A percentile compares a stretch with the other conserved stretches of the same genome.
phyloP scores from a whole-genome alignment of 2,113 vertebrate species.

The Elachura formosa region DNA sequence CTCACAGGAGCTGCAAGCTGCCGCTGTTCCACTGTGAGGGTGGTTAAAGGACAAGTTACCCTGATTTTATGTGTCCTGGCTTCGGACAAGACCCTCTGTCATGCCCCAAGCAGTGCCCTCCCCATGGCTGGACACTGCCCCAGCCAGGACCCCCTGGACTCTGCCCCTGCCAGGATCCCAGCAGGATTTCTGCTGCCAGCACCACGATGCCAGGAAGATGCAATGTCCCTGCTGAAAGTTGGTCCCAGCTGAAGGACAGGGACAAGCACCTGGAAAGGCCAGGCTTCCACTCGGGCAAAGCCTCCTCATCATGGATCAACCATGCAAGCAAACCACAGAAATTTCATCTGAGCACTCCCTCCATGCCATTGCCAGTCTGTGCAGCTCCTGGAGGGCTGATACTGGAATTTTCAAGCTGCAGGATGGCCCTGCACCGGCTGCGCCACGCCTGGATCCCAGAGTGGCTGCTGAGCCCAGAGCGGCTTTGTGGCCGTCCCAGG shows the following conservation, averaged over 20 bases:
- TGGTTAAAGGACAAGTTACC: background rate
- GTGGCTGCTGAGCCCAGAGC: background rate
- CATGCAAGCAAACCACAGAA: background rate
- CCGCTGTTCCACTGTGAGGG: background rate
- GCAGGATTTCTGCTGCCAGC: background rate
- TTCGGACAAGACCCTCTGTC: accelerated
- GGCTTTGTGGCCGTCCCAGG: background rate
- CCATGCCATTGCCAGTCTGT: accelerated
- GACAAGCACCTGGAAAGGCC: background rate
- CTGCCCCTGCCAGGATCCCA: background rate
- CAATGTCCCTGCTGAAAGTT: background rate
- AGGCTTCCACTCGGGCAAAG: accelerated
- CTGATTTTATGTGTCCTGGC: background rate
- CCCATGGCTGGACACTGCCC: accelerated
- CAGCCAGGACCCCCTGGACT: background rate
- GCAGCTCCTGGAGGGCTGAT: background rate
- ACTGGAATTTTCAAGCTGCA: background rate
- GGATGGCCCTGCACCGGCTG: background rate
- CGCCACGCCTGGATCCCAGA: accelerated
- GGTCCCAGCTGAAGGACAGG: background rate
- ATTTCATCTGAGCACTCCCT: background rate
- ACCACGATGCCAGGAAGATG: accelerated
- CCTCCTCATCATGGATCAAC: accelerated
- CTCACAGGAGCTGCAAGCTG: background rate
- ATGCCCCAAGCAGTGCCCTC: background rate